Percentiles rank a stretch among this genome's conserved stretches.
Conservation (phyloP, 2,888 invertebrate species). For the Mythimna impura region DNA sequence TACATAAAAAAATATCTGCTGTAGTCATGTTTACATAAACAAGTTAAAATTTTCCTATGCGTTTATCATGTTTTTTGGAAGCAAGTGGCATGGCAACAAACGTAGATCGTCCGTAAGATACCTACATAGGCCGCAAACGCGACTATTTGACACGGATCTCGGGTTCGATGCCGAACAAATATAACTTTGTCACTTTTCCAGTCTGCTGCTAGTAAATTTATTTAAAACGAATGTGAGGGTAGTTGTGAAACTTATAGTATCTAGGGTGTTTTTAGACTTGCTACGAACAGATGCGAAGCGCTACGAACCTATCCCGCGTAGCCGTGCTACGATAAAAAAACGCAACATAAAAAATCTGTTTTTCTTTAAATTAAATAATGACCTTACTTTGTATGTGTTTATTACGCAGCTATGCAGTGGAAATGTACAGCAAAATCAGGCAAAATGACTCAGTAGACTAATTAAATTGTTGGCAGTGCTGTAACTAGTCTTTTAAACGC, state of each 20-base stretch:
- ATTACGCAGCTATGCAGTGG: neutral
- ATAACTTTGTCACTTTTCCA: neutral
- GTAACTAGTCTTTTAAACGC: no score
- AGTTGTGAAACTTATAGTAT: neutral
- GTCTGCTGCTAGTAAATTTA: neutral
- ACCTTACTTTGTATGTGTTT: neutral
- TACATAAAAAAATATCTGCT: neutral
- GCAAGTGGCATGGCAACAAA: neutral
- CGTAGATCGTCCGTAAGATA: neutral
- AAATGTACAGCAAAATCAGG: conserved; percentile 24
- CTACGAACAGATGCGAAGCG: conserved; percentile 18
- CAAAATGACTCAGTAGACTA: conserved; percentile 27
- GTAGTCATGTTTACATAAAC: conserved; percentile 20
- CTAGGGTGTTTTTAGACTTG: neutral
- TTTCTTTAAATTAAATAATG: neutral
- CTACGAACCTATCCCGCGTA: conserved; percentile 24
- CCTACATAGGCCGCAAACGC: neutral
- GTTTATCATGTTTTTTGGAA: conserved; percentile 15
- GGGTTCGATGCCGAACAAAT: neutral
- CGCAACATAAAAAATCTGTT: neutral
- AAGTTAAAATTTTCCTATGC: conserved; percentile 20
- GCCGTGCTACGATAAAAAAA: conserved; percentile 18
- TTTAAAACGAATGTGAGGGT: no score
- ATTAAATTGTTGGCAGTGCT: conserved; percentile 27
- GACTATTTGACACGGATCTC: neutral